Evolutionary conservation across 2,113 vertebrate genomes (phyloP), one percentile per base, ranked within the genome.

Genomic region (Oryzias javanicus): DNA sequence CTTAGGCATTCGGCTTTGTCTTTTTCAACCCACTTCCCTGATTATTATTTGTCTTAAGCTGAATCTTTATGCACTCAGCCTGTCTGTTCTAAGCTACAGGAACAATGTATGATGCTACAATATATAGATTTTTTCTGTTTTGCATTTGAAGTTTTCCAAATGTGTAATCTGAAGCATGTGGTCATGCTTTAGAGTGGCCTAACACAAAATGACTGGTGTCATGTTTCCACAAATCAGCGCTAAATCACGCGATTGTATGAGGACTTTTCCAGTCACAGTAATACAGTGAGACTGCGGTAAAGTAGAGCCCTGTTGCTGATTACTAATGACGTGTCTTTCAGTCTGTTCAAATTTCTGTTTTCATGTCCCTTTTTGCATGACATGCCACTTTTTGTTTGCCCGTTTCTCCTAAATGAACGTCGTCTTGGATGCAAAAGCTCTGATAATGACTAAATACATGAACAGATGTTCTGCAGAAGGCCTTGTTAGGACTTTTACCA

Each of bases 161-260:
- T 35, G 65, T 64, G 60, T 60, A 72, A 89, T 78, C 75, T 80
- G 80, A 89, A 85, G 86, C 88, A 88, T 86, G 64, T 84, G 82
- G 79, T 55, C 63, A 3, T 22, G 71, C 74, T 78, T 6, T 65
- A 59, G 46, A 76, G 70, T 49, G 55, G 67, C 69, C 52, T 70
- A 65, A 70, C 69, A 48, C 49, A 15, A 76, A 88, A 76, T 64
- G 62, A 52, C 61, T 71, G 67, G 84, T 76, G 80, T 89, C 82
- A 20, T 64, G 80, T 89, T 88, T 80, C 84, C 72, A 50, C 42
- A 22, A 74, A 69, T 80, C 18, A 84, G 80, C 58, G 64, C 79
- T 74, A 80, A 82, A 79, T 85, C 75, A 72, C 54, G 71, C 63
- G 63, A 65, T 79, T 79, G 72, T 65, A 70, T 14, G 4, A 73